Evolutionary conservation across 1,140 invertebrate genomes (phyloP).

Genomic region (Drosophila asahinai): DNA sequence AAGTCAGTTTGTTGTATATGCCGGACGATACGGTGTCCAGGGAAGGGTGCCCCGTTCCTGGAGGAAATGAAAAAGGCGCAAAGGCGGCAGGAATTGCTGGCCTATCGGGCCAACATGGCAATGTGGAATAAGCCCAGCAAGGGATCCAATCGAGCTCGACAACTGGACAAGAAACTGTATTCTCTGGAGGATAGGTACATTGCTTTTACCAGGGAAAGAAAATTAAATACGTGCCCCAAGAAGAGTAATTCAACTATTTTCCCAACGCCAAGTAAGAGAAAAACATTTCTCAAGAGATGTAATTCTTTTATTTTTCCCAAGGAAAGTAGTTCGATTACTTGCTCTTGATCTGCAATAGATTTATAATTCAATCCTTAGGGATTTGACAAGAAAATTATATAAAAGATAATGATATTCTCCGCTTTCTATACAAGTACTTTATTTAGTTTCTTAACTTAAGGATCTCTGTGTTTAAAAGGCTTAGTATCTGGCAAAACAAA

Average conservation of each 20-base stretch:
- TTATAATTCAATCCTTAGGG: background rate
- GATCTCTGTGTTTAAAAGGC: conserved; percentile 18
- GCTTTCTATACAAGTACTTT: conserved; percentile 21
- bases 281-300: background rate
- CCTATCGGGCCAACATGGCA: conserved; percentile 28
- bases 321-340: background rate
- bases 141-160: background rate
- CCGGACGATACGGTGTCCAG: background rate
- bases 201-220: background rate
- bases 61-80: conserved; percentile 38
- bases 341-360: background rate
- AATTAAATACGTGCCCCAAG: background rate
- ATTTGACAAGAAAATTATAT: background rate
- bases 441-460: conserved; percentile 18
- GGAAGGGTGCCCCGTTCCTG: conserved; percentile 35
- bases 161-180: conserved; percentile 10
- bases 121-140: too few relatives aligned
- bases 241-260: conserved; percentile 3
- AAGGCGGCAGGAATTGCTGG: conserved; percentile 43
- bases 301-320: background rate
- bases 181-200: conserved; percentile 8
- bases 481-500: conserved; percentile 33
- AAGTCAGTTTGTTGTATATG: conserved; percentile 39
- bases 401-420: background rate
- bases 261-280: background rate